These are phyloP conservation scores for Pteria penguin DNA, from an alignment of 2,888 invertebrate genomes.

Conservation along the genomic window DNA sequence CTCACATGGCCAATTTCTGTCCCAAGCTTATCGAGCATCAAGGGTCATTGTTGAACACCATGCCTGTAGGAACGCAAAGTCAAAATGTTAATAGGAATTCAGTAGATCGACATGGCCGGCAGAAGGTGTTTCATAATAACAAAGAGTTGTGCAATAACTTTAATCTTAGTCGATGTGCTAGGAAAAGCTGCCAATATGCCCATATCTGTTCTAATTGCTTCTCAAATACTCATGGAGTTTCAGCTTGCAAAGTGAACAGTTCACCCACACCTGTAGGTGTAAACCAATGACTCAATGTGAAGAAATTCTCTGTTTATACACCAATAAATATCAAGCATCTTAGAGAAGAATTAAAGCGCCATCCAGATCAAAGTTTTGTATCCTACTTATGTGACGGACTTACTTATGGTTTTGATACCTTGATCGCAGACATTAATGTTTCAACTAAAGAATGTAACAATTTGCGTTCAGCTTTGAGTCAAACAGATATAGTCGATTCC, in stretches of 20 bases:
- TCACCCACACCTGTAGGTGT: too few relatives aligned
- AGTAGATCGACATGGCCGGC: background rate
- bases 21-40: background rate
- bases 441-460: slow-evolving; percentile 15
- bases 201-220: background rate
- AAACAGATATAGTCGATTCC: slow-evolving; percentile 5
- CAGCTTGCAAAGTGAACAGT: too few relatives aligned
- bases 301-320: background rate
- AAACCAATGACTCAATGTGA: too few relatives aligned
- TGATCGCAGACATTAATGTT: background rate
- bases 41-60: background rate
- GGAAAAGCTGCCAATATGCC: background rate
- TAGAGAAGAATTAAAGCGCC: background rate
- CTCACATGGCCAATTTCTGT: slow-evolving; percentile 18
- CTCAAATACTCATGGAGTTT: background rate
- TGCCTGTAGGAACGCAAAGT: background rate
- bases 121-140: background rate
- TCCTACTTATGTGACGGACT: slow-evolving; percentile 17
- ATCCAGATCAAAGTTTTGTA: slow-evolving; percentile 11
- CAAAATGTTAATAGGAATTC: background rate
- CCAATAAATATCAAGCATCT: background rate
- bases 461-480: background rate
- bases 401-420: slow-evolving; percentile 5
- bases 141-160: background rate
- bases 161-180: background rate